A percentile compares a stretch with the other conserved stretches of the same genome.
Evolutionary conservation across 2,113 vertebrate species (phyloP).

Genomic region (Hippocampus comes): DNA sequence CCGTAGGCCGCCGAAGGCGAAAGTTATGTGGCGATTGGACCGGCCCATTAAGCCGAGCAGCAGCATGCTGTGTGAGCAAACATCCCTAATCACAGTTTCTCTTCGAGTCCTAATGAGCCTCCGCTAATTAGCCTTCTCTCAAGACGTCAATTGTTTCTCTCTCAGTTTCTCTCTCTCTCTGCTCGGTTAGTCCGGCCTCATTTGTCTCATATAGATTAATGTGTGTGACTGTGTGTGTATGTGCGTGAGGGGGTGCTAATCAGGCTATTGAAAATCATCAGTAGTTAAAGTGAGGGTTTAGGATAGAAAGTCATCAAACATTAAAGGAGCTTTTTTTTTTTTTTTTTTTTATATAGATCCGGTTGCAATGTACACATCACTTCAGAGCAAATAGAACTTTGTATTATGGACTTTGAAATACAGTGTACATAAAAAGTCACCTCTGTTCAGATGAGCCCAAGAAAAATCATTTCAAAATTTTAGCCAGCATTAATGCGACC

Average conservation of each 20-base stretch:
- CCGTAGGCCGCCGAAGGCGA: slow-evolving; percentile 70
- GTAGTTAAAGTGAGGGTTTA: slow-evolving; percentile 77
- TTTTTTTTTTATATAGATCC: slow-evolving; percentile 8
- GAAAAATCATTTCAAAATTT: no score
- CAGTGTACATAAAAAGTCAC: no score
- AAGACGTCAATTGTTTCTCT: slow-evolving; percentile 62
- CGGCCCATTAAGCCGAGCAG: slow-evolving; percentile 67
- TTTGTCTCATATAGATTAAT: slow-evolving; percentile 72
- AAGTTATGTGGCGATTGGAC: slow-evolving; percentile 60
- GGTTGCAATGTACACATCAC: neutral
- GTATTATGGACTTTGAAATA: no score
- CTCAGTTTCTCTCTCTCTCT: slow-evolving; percentile 17
- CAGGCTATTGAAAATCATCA: slow-evolving; percentile 83
- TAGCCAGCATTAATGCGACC: no score
- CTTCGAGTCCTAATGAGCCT: slow-evolving; percentile 86
- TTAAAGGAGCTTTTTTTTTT: slow-evolving; percentile 23
- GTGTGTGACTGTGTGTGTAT: slow-evolving; percentile 50
- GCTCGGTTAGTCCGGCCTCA: slow-evolving; percentile 50
- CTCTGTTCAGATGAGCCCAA: no score
- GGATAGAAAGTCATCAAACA: slow-evolving; percentile 52
- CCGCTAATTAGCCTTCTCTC: slow-evolving; percentile 72
- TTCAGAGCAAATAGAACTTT: no score
- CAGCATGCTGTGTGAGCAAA: slow-evolving; percentile 69
- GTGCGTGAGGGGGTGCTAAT: slow-evolving; percentile 68
- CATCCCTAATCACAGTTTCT: slow-evolving; percentile 86